Conservation (phyloP, 2,797 vertebrate species). For the Buceros bicornis region DNA sequence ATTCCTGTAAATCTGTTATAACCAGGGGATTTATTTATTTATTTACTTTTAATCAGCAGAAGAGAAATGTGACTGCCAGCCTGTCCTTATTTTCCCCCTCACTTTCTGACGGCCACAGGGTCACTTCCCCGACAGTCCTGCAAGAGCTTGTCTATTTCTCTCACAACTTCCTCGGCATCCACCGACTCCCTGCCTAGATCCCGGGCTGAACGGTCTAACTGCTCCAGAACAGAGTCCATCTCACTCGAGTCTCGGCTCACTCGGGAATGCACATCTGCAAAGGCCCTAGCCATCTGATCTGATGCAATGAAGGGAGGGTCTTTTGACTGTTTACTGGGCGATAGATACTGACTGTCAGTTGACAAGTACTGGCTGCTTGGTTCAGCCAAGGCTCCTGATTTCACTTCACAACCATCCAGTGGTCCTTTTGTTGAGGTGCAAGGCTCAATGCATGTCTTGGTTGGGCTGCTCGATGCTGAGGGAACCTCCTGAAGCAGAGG, state of each 20-base stretch:
- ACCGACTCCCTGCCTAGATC: slow-evolving; percentile 88
- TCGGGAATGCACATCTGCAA: slow-evolving; percentile 93
- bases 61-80: slow-evolving; percentile 84
- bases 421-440: slow-evolving; percentile 93
- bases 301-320: slow-evolving; percentile 88
- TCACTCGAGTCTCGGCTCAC: slow-evolving; percentile 93
- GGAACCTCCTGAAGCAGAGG: slow-evolving; percentile 97
- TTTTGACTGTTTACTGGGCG: slow-evolving; percentile 94
- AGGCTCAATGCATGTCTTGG: slow-evolving; percentile 91
- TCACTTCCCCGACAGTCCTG: slow-evolving; percentile 98
- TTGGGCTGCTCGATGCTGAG: slow-evolving; percentile 94
- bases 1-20: slow-evolving; percentile 86
- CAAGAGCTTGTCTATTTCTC: slow-evolving; percentile 99
- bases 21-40: slow-evolving; percentile 68
- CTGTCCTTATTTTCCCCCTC: slow-evolving; percentile 82
- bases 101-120: slow-evolving; percentile 93
- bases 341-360: slow-evolving; percentile 86
- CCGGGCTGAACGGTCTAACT: slow-evolving; percentile 87
- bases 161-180: slow-evolving; percentile 96
- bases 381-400: slow-evolving; percentile 91
- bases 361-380: slow-evolving; percentile 91
- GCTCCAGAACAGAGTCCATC: slow-evolving; percentile 92
- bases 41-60: slow-evolving; percentile 74
- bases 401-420: slow-evolving; percentile 93
- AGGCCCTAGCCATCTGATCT: slow-evolving; percentile 95